phyloP scores from a whole-genome alignment of 1,140 invertebrate genomes.

The Globodera rostochiensis region DNA sequence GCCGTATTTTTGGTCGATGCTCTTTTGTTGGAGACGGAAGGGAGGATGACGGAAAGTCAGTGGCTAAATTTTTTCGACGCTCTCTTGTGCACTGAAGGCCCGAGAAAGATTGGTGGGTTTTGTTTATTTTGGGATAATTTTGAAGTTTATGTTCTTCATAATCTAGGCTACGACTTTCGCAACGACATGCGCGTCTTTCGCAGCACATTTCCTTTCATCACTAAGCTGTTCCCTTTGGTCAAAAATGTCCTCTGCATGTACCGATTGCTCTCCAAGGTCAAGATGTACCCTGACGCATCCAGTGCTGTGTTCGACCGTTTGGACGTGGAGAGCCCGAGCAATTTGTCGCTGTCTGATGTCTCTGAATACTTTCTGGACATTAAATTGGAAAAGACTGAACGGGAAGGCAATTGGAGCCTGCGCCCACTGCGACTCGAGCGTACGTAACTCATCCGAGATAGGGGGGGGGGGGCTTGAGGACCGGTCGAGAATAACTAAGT shows the following conservation, averaged over 20 bases:
- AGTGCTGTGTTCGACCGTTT: slow-evolving; percentile 11
- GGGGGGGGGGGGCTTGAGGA: too few species aligned
- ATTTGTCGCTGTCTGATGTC: slow-evolving; percentile 26
- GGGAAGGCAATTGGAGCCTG: slow-evolving; percentile 29
- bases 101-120: slow-evolving; percentile 28
- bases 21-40: slow-evolving; percentile 9
- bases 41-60: slow-evolving; percentile 19
- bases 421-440: slow-evolving; percentile 32
- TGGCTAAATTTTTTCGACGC: slow-evolving; percentile 38
- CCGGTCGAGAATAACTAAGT: too few species aligned
- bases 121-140: slow-evolving; percentile 5
- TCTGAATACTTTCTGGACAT: slow-evolving; percentile 28
- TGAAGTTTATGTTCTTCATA: not conserved
- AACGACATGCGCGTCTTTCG: slow-evolving; percentile 37
- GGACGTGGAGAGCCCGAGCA: not conserved
- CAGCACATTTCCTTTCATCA: slow-evolving; percentile 35
- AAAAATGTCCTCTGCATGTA: slow-evolving; percentile 33
- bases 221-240: not conserved
- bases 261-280: slow-evolving; percentile 11
- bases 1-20: slow-evolving; percentile 36
- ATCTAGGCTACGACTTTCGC: slow-evolving; percentile 36
- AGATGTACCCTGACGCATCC: slow-evolving; percentile 9
- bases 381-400: slow-evolving; percentile 30
- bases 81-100: slow-evolving; percentile 25
- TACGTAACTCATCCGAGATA: not conserved